Evolutionary conservation across 1,140 invertebrate species (phyloP).

Genomic region (Pseudobourletiella spinata): DNA sequence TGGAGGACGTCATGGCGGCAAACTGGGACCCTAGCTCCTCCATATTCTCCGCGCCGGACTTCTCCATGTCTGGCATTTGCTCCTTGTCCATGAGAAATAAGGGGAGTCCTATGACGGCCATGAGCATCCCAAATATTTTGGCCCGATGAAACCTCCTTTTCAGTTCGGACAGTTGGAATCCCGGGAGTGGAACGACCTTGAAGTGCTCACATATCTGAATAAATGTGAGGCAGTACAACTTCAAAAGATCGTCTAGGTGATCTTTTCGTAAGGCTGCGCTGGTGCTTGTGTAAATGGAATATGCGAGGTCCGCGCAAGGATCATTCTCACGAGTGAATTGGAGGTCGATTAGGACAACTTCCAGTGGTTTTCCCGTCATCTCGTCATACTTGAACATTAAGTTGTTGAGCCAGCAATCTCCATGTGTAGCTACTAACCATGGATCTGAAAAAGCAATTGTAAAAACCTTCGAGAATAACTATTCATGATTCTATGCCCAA

Average conservation of each 20-base stretch:
- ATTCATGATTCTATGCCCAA: too few species aligned
- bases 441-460: too few species aligned
- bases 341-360: constrained; percentile 49
- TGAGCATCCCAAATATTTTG: constrained; percentile 3
- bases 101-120: not conserved
- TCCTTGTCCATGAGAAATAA: not conserved
- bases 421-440: constrained; percentile 49
- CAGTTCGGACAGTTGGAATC: not conserved
- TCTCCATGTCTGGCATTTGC: too few species aligned
- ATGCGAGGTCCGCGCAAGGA: constrained; percentile 50
- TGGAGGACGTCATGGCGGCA: too few species aligned
- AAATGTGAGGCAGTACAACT: constrained; percentile 50
- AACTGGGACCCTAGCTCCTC: too few species aligned
- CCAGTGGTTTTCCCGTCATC: constrained; percentile 39
- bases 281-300: constrained; percentile 50
- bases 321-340: constrained; percentile 50
- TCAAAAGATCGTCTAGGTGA: constrained; percentile 44
- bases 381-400: constrained; percentile 43
- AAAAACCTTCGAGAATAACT: too few species aligned
- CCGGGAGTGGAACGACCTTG: not conserved
- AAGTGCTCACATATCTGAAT: constrained; percentile 19
- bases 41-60: not conserved
- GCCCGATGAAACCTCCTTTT: constrained; percentile 11
- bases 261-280: constrained; percentile 43
- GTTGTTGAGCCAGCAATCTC: constrained; percentile 42